These are phyloP conservation scores for Hydractinia symbiolongicarpus DNA, from an alignment of 30 jellyfish, hydroid and myxozoan genomes.

Conservation along the genomic window DNA sequence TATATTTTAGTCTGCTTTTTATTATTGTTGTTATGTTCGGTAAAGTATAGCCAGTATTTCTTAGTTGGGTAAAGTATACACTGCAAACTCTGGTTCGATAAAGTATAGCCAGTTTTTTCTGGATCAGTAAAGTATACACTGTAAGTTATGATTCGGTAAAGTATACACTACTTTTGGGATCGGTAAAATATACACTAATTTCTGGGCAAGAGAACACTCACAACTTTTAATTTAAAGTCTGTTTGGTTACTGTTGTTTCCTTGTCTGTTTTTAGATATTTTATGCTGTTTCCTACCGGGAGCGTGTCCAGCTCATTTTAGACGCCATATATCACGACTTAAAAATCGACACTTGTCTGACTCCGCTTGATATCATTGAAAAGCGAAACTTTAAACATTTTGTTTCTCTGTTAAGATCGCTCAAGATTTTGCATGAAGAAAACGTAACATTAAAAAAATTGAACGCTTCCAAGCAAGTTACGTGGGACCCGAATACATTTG, in stretches of 20 bases:
- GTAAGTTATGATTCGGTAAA: too few species aligned
- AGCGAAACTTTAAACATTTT: background rate
- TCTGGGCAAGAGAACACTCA: too few species aligned
- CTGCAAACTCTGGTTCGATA: too few species aligned
- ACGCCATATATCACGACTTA: slow-evolving; percentile 1
- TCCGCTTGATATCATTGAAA: background rate
- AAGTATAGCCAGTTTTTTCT: too few species aligned
- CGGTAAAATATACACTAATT: too few species aligned
- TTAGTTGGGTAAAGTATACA: too few species aligned
- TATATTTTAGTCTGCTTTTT: too few species aligned
- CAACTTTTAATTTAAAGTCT: too few species aligned
- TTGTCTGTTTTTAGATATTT: background rate
- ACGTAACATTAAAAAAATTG: background rate
- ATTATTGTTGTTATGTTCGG: too few species aligned
- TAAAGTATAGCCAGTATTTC: too few species aligned
- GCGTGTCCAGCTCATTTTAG: background rate
- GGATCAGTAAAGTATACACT: too few species aligned
- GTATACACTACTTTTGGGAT: too few species aligned
- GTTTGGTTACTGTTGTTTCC: background rate
- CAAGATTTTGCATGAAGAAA: background rate
- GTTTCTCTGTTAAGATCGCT: background rate
- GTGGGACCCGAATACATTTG: slow-evolving; percentile 11
- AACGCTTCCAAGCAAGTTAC: background rate
- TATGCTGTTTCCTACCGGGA: background rate
- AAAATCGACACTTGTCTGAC: slow-evolving; percentile 4